These are phyloP conservation scores for Lindbergichthys nudifrons DNA, from an alignment of 2,797 vertebrate species.

Conservation along the genomic window DNA sequence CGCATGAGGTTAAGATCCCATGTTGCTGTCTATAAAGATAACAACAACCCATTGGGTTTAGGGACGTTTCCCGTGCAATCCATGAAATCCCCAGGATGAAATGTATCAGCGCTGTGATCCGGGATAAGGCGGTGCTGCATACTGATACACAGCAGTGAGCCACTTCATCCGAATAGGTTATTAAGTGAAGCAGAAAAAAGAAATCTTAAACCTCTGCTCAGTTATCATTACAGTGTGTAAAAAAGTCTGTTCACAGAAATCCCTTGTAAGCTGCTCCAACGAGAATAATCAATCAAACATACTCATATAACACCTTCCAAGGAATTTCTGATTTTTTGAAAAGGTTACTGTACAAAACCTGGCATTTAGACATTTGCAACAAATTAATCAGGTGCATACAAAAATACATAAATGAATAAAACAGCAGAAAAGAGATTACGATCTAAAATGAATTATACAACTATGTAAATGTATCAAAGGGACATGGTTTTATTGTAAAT, in stretches of 20 bases:
- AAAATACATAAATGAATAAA: too few species aligned
- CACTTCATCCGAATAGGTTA: conserved; percentile 38
- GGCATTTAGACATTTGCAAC: too few species aligned
- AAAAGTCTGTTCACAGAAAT: not conserved
- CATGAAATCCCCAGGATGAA: conserved; percentile 56
- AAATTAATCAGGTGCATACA: not conserved
- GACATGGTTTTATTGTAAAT: too few species aligned
- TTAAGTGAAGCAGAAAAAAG: conserved; percentile 18
- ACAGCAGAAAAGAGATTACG: too few species aligned
- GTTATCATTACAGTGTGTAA: not conserved
- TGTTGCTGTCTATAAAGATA: conserved; percentile 42
- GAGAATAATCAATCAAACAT: not conserved
- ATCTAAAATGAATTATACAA: too few species aligned
- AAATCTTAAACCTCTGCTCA: conserved; percentile 14
- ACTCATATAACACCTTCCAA: too few species aligned
- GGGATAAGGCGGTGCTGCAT: conserved; percentile 47
- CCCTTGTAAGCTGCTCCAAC: not conserved
- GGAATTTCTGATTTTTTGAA: too few species aligned
- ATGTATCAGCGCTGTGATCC: conserved; percentile 51
- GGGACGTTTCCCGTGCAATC: conserved; percentile 28
- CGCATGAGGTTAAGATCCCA: conserved; percentile 37
- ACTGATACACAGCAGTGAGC: conserved; percentile 42
- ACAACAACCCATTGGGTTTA: conserved; percentile 30
- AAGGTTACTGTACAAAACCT: too few species aligned
- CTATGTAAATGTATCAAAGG: too few species aligned